Evolutionary conservation across 2,113 vertebrate species (phyloP).

Genomic region (Microtus richardsoni): DNA sequence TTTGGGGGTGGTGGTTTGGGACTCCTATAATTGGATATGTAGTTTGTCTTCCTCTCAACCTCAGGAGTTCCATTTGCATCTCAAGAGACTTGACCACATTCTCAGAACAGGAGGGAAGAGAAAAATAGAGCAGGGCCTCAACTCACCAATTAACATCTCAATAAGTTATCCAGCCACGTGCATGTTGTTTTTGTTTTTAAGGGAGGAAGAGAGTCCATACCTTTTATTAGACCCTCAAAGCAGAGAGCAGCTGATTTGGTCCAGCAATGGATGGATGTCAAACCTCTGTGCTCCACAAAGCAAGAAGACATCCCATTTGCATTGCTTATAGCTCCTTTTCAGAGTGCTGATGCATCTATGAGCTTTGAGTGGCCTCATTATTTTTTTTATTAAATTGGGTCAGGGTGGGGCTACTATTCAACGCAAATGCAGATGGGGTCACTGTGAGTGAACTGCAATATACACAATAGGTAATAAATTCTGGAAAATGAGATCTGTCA

Average conservation of each 20-base stretch:
- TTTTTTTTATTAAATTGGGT: constrained; percentile 80
- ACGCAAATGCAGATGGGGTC: constrained; percentile 74
- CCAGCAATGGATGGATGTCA: constrained; percentile 69
- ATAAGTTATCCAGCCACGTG: constrained; percentile 65
- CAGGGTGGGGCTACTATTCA: constrained; percentile 70
- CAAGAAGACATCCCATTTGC: constrained; percentile 77
- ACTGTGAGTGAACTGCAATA: constrained; percentile 60
- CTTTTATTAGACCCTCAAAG: constrained; percentile 76
- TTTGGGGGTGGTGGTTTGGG: not conserved
- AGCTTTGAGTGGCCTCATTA: constrained; percentile 80
- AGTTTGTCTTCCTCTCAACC: constrained; percentile 16
- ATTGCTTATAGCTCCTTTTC: constrained; percentile 73
- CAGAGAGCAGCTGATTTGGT: constrained; percentile 70
- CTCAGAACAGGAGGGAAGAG: constrained; percentile 5
- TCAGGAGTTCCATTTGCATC: constrained; percentile 59
- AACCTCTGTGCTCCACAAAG: constrained; percentile 65
- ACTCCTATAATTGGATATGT: not conserved
- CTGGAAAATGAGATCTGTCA: constrained; percentile 77
- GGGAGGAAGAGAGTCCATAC: constrained; percentile 60
- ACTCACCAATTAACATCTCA: constrained; percentile 74
- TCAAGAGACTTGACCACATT: constrained; percentile 71
- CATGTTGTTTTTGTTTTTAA: constrained; percentile 50
- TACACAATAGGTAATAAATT: constrained; percentile 78
- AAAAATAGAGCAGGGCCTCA: constrained; percentile 59
- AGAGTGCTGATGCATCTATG: constrained; percentile 72